Evolutionary conservation across 2,797 vertebrate genomes (phyloP).

Genomic region (Hemitrygon akajei): DNA sequence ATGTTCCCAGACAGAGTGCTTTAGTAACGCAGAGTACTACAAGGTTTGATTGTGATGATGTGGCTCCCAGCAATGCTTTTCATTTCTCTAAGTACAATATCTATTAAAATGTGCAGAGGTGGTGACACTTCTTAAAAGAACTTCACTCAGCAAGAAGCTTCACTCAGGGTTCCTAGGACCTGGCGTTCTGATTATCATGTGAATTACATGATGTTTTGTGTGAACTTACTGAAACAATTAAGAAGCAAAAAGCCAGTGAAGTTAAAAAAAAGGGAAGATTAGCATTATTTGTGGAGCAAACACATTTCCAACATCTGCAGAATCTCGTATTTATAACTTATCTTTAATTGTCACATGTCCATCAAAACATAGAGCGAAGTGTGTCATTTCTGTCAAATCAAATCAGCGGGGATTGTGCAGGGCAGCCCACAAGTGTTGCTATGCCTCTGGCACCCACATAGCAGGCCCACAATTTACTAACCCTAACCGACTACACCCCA

Average conservation of each 20-base stretch:
- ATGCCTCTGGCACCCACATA: too few relatives aligned
- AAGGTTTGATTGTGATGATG: slow-evolving; percentile 7
- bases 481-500: too few relatives aligned
- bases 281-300: too few relatives aligned
- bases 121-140: neutral
- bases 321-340: too few relatives aligned
- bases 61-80: neutral
- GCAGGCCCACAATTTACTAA: too few relatives aligned
- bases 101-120: neutral
- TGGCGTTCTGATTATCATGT: neutral
- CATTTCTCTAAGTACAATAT: neutral
- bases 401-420: too few relatives aligned
- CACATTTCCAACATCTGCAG: too few relatives aligned
- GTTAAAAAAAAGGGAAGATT: too few relatives aligned
- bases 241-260: neutral
- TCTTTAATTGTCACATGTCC: too few relatives aligned
- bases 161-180: neutral
- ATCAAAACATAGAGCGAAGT: too few relatives aligned
- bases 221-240: neutral
- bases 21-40: neutral
- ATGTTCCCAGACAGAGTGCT: slow-evolving; percentile 4
- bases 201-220: neutral
- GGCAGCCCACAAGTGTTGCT: too few relatives aligned
- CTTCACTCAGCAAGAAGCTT: neutral
- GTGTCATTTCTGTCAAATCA: too few relatives aligned